A percentile compares a stretch with the other conserved stretches of the same genome.
These are phyloP conservation scores for Tamandua tetradactyla DNA, from an alignment of 2,797 vertebrate species.

Conservation along the genomic window DNA sequence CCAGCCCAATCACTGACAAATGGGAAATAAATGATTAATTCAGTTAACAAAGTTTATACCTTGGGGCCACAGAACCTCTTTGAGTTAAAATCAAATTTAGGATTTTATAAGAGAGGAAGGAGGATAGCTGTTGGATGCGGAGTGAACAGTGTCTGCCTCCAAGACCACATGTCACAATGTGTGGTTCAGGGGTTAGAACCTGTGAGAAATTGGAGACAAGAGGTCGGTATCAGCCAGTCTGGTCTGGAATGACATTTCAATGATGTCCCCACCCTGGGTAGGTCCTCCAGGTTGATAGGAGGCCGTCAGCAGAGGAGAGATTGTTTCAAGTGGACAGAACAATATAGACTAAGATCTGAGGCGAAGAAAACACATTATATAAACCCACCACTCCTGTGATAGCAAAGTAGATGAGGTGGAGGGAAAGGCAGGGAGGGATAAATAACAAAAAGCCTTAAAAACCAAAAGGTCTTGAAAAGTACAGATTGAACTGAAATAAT, in stretches of 20 bases:
- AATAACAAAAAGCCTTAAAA: background rate
- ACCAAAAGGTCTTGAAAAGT: too few species aligned
- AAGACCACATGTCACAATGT: background rate
- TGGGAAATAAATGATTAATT: background rate
- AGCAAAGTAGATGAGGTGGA: background rate
- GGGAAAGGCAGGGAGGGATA: background rate
- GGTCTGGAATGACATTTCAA: background rate
- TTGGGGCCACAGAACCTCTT: background rate
- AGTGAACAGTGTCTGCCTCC: background rate
- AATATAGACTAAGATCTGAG: background rate
- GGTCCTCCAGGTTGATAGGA: rapidly evolving
- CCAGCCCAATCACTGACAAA: background rate
- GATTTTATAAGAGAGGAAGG: background rate
- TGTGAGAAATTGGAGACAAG: background rate
- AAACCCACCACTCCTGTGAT: background rate
- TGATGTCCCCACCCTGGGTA: background rate
- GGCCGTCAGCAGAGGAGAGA: rapidly evolving
- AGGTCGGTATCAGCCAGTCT: background rate
- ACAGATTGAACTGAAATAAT: too few species aligned
- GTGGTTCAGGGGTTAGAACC: background rate
- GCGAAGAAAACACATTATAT: background rate
- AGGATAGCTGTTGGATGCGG: background rate
- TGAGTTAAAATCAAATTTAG: background rate
- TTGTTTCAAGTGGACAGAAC: background rate
- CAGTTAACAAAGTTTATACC: background rate